phyloP scores from a whole-genome alignment of 2,888 invertebrate species.

The Polylopha cassiicola region DNA sequence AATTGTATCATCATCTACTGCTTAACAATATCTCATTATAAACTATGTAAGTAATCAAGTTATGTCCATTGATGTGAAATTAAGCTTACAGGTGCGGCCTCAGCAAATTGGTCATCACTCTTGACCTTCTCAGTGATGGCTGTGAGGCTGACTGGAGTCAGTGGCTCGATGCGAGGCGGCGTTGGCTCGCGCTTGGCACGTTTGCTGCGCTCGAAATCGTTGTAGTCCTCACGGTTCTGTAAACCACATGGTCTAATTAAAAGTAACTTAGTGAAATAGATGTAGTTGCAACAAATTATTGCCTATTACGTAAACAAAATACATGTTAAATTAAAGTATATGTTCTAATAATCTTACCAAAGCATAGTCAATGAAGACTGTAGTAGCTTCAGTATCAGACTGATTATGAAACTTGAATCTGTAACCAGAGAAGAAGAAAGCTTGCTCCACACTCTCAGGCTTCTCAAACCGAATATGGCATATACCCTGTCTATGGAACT shows the following conservation, averaged over 20 bases:
- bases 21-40: too few relatives aligned
- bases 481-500: slow-evolving; percentile 91
- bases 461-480: slow-evolving; percentile 92
- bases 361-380: slow-evolving; percentile 94
- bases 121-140: slow-evolving; percentile 89
- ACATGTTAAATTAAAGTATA: too few relatives aligned
- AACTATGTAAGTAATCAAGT: too few relatives aligned
- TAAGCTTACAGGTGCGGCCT: slow-evolving; percentile 83
- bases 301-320: too few relatives aligned
- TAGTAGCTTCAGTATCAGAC: slow-evolving; percentile 82
- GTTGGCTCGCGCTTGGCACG: slow-evolving; percentile 89
- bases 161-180: slow-evolving; percentile 90
- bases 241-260: not conserved
- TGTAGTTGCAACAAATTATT: too few relatives aligned
- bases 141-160: slow-evolving; percentile 83
- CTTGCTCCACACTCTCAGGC: slow-evolving; percentile 88
- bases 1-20: too few relatives aligned
- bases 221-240: slow-evolving; percentile 92
- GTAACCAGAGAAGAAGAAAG: slow-evolving; percentile 89
- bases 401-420: slow-evolving; percentile 84
- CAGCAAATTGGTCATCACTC: slow-evolving; percentile 89
- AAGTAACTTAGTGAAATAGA: too few relatives aligned
- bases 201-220: slow-evolving; percentile 88
- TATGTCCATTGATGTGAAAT: too few relatives aligned
- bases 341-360: slow-evolving; percentile 38